Evolutionary conservation across 1,140 invertebrate species (phyloP), one percentile per base, ranked within the genome.

Genomic region (Caenorhabditis inopinata): DNA sequence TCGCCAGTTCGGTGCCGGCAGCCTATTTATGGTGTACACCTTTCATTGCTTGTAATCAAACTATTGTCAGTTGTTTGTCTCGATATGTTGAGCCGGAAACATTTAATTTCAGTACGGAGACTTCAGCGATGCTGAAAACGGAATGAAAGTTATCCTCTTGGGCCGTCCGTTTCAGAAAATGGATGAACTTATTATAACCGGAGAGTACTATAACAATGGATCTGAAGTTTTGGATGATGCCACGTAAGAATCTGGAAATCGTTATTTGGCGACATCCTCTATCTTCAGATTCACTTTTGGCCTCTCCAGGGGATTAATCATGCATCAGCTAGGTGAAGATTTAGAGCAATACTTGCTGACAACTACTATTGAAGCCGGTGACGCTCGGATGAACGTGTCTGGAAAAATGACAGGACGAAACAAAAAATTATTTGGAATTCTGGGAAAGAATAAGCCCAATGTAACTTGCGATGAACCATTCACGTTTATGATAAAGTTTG

Each of bases 171-270:
- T 68, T 18, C 58, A 68, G n/a, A 68, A 68, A 38, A 38, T 68
- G 32, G 58, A 68, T 21, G n/a, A 38, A 38, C 11, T 68, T 3
- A 68, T 38, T 9, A 68, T 68, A 6, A 42, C 58, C 2, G 58
- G 58, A 68, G 58, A 68, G 21, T 68, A 38, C n/a, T 68, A 68
- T 42, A 68, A 68, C 58, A 68, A 68, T 12, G 58, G 58, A 38
- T 68, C 58, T 1, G 58, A 68, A 21, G 58, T 68, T 9, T 21
- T 68, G 32, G 58, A 68, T 21, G 58, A 68, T 38, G 58, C 58
- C 11, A 2, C 14, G 58, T 68, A 25, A 68, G 29, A 18, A 21
- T 42, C 7, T 7, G 11, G 25, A 9, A 29, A 51, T 23, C 18
- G 25, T 6, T 21, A 1, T 68, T 21, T 21, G 23, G n/a, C n/a